Percentiles rank a stretch among this genome's conserved stretches.
Evolutionary conservation across 2,888 invertebrate species (phyloP).

Genomic region (Mythimna pallens): DNA sequence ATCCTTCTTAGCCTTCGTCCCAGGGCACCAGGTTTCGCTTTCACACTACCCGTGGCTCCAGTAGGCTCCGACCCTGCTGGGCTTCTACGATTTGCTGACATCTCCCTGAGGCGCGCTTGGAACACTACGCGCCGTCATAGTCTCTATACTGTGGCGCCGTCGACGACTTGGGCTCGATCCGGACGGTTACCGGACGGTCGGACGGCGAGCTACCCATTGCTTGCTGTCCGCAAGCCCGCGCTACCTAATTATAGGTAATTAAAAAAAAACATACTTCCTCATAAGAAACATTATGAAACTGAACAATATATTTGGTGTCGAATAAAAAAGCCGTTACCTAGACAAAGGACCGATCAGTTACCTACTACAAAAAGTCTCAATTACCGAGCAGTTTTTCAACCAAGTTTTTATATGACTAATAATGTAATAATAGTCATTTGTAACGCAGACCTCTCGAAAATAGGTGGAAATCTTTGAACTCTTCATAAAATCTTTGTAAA

Average conservation of each 20-base stretch:
- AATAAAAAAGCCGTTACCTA: slow-evolving; percentile 4
- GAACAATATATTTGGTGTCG: not conserved
- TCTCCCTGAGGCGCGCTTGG: no score
- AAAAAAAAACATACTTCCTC: not conserved
- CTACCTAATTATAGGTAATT: not conserved
- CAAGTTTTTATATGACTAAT: slow-evolving; percentile 8
- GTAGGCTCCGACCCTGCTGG: no score
- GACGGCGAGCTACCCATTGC: no score
- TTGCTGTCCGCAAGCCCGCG: no score
- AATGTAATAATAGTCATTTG: slow-evolving; percentile 2
- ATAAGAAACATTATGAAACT: not conserved
- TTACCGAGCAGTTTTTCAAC: slow-evolving; percentile 1
- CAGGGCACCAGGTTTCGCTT: no score
- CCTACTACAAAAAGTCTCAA: slow-evolving; percentile 8
- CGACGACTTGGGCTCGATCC: no score
- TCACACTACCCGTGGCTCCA: no score
- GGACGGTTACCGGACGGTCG: no score
- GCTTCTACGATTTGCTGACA: no score
- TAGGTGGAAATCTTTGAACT: slow-evolving; percentile 43
- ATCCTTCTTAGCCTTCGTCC: no score
- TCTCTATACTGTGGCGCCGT: no score
- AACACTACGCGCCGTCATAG: no score
- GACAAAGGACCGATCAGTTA: not conserved
- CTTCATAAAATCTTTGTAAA: not conserved
- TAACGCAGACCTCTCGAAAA: slow-evolving; percentile 12